Evolutionary conservation across 2,888 invertebrate species (phyloP).

Genomic region (Lasioglossum leucozonium): DNA sequence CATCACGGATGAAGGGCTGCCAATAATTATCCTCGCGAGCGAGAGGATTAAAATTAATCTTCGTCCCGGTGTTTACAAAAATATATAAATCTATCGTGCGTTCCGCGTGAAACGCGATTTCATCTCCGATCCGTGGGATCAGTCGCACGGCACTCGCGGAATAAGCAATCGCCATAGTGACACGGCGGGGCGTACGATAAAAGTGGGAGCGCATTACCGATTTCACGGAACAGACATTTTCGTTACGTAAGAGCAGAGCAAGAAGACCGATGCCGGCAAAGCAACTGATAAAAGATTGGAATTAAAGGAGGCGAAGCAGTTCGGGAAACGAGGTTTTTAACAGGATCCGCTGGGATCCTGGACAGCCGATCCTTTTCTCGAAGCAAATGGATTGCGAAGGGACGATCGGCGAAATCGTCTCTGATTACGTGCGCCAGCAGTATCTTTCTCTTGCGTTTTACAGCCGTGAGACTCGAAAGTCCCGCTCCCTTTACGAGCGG

Average conservation of each 20-base stretch:
- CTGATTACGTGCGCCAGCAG: background rate
- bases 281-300: background rate
- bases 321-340: background rate
- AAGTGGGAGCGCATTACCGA: background rate
- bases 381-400: constrained; percentile 15
- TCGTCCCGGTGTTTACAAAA: background rate
- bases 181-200: background rate
- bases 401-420: background rate
- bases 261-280: background rate
- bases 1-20: background rate
- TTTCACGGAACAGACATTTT: background rate
- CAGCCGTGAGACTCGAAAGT: background rate
- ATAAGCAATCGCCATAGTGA: background rate
- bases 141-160: background rate
- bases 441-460: background rate
- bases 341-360: background rate
- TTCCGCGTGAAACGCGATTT: background rate
- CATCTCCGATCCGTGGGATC: background rate
- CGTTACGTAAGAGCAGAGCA: background rate
- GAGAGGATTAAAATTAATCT: background rate
- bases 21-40: background rate
- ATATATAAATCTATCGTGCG: background rate
- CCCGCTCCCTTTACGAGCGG: constrained; percentile 10
- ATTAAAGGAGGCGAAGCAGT: background rate
- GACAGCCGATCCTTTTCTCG: background rate